Conservation (phyloP, 2,797 vertebrate species). For the Phoxinus dragarum region DNA sequence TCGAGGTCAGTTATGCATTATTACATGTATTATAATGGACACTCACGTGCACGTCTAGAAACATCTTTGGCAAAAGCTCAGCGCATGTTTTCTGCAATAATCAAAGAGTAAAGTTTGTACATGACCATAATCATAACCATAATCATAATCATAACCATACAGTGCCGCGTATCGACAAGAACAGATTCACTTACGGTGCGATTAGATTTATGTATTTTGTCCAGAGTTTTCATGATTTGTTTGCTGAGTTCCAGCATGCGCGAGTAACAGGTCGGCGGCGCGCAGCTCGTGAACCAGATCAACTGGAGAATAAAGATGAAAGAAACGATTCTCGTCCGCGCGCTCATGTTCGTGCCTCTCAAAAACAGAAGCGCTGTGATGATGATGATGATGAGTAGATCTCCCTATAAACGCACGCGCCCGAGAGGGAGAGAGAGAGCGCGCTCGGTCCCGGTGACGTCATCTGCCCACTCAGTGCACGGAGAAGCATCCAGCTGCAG, state of each 20-base stretch:
- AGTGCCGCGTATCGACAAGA: background rate
- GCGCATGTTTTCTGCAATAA: conserved; percentile 84
- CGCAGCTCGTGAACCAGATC: conserved; percentile 61
- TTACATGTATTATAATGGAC: background rate
- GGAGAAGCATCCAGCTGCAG: too few relatives aligned
- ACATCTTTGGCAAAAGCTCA: conserved; percentile 81
- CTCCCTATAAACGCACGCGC: background rate
- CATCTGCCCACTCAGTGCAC: background rate
- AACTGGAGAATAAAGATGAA: conserved; percentile 59
- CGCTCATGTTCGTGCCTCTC: background rate
- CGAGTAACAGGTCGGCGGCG: conserved; percentile 92
- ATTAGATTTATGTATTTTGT: conserved; percentile 76
- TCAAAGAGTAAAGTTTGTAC: conserved; percentile 32
- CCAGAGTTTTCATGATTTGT: conserved; percentile 81
- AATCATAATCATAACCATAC: background rate
- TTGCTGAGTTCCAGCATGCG: conserved; percentile 82
- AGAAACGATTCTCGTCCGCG: background rate
- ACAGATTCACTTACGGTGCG: conserved; percentile 76
- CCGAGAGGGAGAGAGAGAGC: background rate
- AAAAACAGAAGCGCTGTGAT: background rate
- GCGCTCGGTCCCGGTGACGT: background rate
- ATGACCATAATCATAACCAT: background rate
- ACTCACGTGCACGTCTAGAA: conserved; percentile 94
- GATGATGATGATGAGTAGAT: background rate
- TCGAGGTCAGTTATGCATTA: background rate